Base-by-base conservation (phyloP, 2,888 invertebrate species). In the Mythimna ferrago region DNA sequence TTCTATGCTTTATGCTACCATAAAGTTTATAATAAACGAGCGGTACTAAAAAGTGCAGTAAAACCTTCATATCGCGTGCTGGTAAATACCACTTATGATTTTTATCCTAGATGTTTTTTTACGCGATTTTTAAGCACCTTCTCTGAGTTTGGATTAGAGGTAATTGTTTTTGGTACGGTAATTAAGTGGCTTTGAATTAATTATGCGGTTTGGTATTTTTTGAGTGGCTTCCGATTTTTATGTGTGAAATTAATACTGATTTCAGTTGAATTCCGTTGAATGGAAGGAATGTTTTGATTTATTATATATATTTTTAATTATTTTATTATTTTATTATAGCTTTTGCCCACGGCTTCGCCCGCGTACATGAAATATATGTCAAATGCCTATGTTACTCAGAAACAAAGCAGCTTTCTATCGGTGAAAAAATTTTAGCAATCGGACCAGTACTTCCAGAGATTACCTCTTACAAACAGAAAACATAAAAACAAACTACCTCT, bases 11-110 rank as follows among this genome's bases (percentile, higher is more conserved):
- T 95, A 95, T 94, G 91, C 88, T 86, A 87, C 86, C 92, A 93
- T 96, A 96, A 96, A 95, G 89, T 94, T 95, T 94, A 94, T 95
- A 95, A 95, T 95, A 95, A 95, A 95, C 94, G 93, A 89, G 89
- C 89, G 80, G 80, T 90, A 90, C 89, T 95, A 94, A 94, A 94
- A 94, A 92, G 80, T 84, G 89, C 88, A 89, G 91, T 93, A 92
- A 90, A 90, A 85, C 80, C 90, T 91, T 92, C 90, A 92, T 92
- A 93, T 95, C 90, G 94, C 94, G 92, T 93, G 85, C 75, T 78
- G 80, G 87, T 85, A 84, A 76, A 85, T 84, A 80, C 73, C 89
- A 87, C 89, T 90, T 88, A 89, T 86, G 88, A 76, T 87, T 88
- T 90, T 88, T 79, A 75, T 77, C 81, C 78, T 69, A 76, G 80